Evolutionary conservation across 2,113 vertebrate genomes (phyloP), one percentile per base, ranked within the genome.

Genomic region (Xiphophorus maculatus): DNA sequence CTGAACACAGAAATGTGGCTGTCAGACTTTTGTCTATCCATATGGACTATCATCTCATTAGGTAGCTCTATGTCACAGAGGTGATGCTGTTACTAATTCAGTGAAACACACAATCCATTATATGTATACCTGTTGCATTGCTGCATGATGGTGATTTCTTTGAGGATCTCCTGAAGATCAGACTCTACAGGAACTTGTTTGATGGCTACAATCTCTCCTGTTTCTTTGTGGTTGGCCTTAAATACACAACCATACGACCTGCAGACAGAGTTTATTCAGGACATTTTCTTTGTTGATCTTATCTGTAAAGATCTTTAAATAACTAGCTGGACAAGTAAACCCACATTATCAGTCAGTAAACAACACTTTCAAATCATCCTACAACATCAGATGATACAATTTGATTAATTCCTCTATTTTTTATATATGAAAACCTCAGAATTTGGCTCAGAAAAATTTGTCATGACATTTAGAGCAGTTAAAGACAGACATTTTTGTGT

Each of bases 71-170:
- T 4, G 13, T 33, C 37, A 4, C 60, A 37, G 11, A n/a, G 1
- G 64, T 12, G 30, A 79, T 63, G 54, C 13, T 61, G 13, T 25
- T 42, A 40, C 44, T 51, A 35, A 30, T 17, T 19, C 11, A 27
- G 7, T 37, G 35, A 37, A 30, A 68, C 5, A 14, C 32, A 32
- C 17, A 61, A 71, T 2, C 30, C 22, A 10, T 11, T 12, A 0
- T 1, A 33, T 7, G 22, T 15, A 5, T 58, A 98, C 97, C 97
- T 99, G 93, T 98, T 97, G 69, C 97, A 98, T 17, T 99, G 97
- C 79, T 99, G 97, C 97, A 98, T 99, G 78, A 99, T 98, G 73
- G 97, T 97, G 88, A 99, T 99, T 80, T 99, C 97, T 87, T 99
- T 99, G 84, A 99, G 98, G 81, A 98, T 98, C 89, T 99, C 97